These are phyloP conservation scores for Cherax destructor DNA, from an alignment of 1,140 invertebrate species.

Conservation along the genomic window DNA sequence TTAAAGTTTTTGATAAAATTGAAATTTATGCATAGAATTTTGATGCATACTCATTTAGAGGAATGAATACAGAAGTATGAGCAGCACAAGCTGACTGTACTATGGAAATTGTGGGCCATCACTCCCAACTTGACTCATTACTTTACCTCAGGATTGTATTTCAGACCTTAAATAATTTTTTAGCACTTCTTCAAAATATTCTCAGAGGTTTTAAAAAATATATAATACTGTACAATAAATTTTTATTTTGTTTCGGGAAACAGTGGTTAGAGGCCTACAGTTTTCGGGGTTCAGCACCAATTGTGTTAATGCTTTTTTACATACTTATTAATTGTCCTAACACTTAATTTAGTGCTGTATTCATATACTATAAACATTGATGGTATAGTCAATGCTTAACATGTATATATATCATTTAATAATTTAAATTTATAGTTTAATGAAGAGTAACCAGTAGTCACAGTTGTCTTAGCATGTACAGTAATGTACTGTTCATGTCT, in stretches of 20 bases:
- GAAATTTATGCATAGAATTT: neutral
- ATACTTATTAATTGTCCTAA: neutral
- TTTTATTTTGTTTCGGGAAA: neutral
- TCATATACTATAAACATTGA: neutral
- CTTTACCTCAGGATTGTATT: neutral
- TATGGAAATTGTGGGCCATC: neutral
- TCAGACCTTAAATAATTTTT: neutral
- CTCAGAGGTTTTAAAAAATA: too few species aligned
- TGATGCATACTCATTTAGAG: neutral
- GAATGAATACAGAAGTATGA: neutral
- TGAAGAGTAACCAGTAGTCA: neutral
- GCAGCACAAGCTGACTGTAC: neutral
- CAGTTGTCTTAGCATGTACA: neutral
- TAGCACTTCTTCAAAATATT: too few species aligned
- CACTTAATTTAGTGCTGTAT: neutral
- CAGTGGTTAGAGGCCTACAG: neutral
- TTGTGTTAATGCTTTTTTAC: neutral
- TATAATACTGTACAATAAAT: too few species aligned
- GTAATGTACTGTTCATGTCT: neutral
- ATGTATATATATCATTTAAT: neutral
- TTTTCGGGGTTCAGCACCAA: neutral
- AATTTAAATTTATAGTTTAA: neutral
- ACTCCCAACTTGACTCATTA: neutral
- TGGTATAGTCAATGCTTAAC: neutral
- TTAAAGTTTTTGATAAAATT: neutral